Base-by-base conservation (phyloP, 2,888 invertebrate genomes). In the Seira ritae region DNA sequence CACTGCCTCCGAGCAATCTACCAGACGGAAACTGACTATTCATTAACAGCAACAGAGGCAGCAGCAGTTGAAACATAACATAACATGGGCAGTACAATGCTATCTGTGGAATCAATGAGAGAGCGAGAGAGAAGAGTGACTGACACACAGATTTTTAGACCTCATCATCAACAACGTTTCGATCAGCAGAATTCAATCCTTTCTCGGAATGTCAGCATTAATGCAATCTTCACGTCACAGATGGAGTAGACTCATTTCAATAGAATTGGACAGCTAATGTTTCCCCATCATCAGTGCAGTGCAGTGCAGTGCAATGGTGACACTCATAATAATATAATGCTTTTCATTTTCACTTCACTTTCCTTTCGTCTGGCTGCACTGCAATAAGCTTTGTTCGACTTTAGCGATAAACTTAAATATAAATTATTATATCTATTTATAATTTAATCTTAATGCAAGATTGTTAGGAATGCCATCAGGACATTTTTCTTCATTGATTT, bases 231-330 rank as follows among this genome's bases (percentile, higher is more conserved):
- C 60, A 17, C 31, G 81, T 65, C 81, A 81, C 75, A 81, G 81
- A 81, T 74, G 81, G 81, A 81, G 81, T 81, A 22, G 42, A 75
- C 60, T 81, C 24, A 65, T 72, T 55, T 55, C 55, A 55, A 55
- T 55, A 12, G 55, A 15, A 55, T 55, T 3, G 15, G 55, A 15
- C 17, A 55, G 15, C 55, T 55, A 55, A 55, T 55, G 15, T 55
- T 55, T 55, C 8, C 31, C 8, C 31, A 31, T 31, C 31, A 67
- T 75, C n/a, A n/a, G n/a, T 19, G 4, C 62, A 62, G 62, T 62
- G 62, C 62, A n/a, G n/a, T n/a, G n/a, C n/a, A n/a, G n/a, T n/a
- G n/a, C n/a, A 8, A 31, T 31, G 31, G 31, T 31, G 31, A 31
- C 31, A 31, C 2, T 31, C 31, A 31, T n/a, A n/a, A n/a, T n/a